phyloP scores from a whole-genome alignment of 2,113 vertebrate genomes.

The Oreotrochilus melanogaster region DNA sequence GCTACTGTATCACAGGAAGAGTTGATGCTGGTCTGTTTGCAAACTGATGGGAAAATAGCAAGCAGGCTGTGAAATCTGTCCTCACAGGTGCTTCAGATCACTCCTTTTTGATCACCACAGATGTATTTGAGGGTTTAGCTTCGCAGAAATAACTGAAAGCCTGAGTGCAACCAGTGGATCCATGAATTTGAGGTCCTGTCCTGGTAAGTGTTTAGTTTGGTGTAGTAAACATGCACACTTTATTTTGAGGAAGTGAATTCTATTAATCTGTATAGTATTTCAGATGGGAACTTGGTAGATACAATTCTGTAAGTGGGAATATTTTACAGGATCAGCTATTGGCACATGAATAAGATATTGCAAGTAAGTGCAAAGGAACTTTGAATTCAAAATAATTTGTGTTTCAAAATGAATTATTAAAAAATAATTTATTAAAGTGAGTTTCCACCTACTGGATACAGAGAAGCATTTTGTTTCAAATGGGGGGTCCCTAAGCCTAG shows the following conservation, averaged over 20 bases:
- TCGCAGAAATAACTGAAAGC: background rate
- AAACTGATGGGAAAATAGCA: background rate
- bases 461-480: background rate
- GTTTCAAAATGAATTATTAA: background rate
- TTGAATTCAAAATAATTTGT: background rate
- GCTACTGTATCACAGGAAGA: accelerated
- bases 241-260: background rate
- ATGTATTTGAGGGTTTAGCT: background rate
- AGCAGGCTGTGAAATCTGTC: background rate
- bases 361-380: background rate
- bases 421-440: background rate
- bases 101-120: background rate
- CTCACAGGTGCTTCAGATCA: background rate
- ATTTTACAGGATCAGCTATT: background rate
- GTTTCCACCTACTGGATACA: background rate
- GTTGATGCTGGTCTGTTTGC: background rate
- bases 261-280: background rate
- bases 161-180: background rate
- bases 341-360: background rate
- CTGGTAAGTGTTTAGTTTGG: background rate
- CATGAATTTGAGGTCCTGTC: background rate
- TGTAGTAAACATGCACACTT: background rate
- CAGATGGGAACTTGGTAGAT: background rate
- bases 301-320: background rate
- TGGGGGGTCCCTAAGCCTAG: background rate